These are phyloP conservation scores for Axis porcinus DNA, from an alignment of 2,113 vertebrate species.

Conservation along the genomic window DNA sequence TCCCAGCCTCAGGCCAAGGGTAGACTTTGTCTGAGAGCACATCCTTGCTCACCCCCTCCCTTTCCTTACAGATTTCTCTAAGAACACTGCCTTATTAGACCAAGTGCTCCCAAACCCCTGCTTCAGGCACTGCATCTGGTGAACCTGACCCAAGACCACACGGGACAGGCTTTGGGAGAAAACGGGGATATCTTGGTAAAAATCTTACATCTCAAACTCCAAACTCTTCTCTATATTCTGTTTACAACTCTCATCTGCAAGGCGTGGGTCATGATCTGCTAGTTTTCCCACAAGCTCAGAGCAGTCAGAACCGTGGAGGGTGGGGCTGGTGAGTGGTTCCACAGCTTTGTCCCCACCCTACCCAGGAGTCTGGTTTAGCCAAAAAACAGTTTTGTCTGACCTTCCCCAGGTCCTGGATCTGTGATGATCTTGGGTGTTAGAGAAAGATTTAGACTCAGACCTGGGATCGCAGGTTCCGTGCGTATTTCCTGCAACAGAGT, in stretches of 20 bases:
- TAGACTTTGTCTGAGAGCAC: not conserved
- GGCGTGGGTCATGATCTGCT: not conserved
- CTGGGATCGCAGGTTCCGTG: not conserved
- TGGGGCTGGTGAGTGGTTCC: fast-evolving
- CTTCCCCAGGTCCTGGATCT: not conserved
- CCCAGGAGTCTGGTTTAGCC: not conserved
- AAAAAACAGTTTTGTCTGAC: not conserved
- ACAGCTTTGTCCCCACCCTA: not conserved
- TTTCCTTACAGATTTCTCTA: not conserved
- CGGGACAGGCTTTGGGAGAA: not conserved
- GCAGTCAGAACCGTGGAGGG: not conserved
- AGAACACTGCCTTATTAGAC: not conserved
- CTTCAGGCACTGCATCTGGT: not conserved
- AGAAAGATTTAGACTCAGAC: not conserved
- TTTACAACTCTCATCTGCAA: not conserved
- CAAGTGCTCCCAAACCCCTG: not conserved
- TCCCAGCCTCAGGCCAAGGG: not conserved
- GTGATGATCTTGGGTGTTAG: not conserved
- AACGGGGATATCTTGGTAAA: not conserved
- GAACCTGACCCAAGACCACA: not conserved
- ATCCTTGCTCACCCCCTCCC: not conserved
- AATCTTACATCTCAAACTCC: not conserved
- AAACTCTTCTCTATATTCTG: not conserved
- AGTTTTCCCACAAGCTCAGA: not conserved
- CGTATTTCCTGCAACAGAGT: not conserved